Evolutionary conservation across 2,888 invertebrate species (phyloP).

Genomic region (Cantharis rustica): DNA sequence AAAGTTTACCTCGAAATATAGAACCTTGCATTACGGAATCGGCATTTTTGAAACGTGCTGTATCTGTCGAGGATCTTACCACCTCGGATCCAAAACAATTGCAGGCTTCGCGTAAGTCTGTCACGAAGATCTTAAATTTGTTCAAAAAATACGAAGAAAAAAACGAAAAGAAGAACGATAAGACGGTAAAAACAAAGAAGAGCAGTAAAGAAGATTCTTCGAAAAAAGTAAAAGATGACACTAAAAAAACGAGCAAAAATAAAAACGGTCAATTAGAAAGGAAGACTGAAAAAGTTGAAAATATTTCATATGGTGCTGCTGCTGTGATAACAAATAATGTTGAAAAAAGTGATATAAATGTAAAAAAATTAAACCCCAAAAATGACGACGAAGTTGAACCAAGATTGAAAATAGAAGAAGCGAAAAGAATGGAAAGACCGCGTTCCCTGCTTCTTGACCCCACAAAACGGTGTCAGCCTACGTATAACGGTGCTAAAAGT

Average conservation of each 20-base stretch:
- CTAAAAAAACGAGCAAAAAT: conserved; percentile 34
- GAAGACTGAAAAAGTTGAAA: conserved; percentile 30
- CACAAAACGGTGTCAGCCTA: conserved; percentile 58
- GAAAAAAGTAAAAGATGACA: conserved; percentile 39
- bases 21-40: conserved; percentile 64
- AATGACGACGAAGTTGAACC: not conserved
- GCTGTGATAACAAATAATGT: conserved; percentile 33
- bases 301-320: conserved; percentile 32
- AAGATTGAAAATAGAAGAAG: conserved; percentile 10
- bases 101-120: conserved; percentile 67
- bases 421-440: conserved; percentile 60
- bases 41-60: conserved; percentile 71
- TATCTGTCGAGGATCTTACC: conserved; percentile 72
- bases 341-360: conserved; percentile 33
- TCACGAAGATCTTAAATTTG: conserved; percentile 76
- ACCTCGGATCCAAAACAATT: conserved; percentile 54
- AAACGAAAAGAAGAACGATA: conserved; percentile 39
- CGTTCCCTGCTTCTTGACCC: conserved; percentile 61
- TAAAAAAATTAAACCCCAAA: conserved; percentile 31
- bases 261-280: conserved; percentile 26
- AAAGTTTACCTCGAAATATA: conserved; percentile 65
- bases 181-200: conserved; percentile 40
- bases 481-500: conserved; percentile 57
- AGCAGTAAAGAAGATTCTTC: conserved; percentile 34
- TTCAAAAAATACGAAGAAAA: conserved; percentile 72